Evolutionary conservation across 2,113 vertebrate genomes (phyloP).

Genomic region (Ursus arctos): DNA sequence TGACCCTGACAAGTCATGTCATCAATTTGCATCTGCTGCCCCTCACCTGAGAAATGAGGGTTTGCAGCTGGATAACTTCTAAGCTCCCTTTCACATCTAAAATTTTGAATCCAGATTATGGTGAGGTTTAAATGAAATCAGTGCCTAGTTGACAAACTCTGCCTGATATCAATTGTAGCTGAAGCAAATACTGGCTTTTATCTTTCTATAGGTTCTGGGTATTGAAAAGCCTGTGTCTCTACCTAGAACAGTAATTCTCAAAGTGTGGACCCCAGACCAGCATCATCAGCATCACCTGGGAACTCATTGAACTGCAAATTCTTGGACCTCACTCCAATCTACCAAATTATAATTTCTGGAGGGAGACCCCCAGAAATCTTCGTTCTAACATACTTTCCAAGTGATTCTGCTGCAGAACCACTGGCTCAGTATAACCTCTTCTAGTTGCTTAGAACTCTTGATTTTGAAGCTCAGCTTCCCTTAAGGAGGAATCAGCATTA

Average conservation of each 20-base stretch:
- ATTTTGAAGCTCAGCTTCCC: conserved; percentile 21
- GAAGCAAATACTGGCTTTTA: conserved; percentile 20
- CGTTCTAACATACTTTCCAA: neutral
- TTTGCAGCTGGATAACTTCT: neutral
- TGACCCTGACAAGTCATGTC: neutral
- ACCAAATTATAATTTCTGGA: conserved; percentile 27
- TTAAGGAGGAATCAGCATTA: neutral
- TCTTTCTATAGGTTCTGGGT: neutral
- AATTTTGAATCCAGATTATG: neutral
- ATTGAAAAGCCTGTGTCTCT: neutral
- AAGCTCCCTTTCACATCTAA: neutral
- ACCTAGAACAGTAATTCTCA: neutral
- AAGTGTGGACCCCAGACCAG: neutral
- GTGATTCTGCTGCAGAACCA: neutral
- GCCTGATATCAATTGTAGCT: conserved; percentile 1
- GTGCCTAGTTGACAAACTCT: neutral
- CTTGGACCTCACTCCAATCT: neutral
- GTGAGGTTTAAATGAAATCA: neutral
- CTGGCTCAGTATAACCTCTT: neutral
- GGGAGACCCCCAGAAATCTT: neutral
- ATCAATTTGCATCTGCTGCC: neutral
- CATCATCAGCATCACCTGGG: neutral
- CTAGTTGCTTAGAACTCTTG: neutral
- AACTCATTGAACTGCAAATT: neutral
- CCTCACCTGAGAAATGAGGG: neutral